phyloP scores from a whole-genome alignment of 1,140 invertebrate species.

The Odontomachus brunneus region DNA sequence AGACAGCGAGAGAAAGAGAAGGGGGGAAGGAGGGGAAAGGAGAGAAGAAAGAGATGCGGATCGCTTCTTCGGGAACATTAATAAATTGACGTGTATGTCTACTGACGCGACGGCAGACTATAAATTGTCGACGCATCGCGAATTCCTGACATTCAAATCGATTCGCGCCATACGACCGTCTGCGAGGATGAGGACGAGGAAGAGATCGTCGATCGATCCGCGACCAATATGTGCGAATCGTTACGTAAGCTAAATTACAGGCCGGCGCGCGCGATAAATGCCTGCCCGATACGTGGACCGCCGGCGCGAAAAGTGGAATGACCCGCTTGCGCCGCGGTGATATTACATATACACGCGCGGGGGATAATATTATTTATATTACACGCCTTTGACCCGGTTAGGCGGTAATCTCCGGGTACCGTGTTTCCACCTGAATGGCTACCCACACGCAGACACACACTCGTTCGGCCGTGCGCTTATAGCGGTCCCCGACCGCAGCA shows the following conservation, averaged over 20 bases:
- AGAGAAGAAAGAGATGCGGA: too few relatives aligned
- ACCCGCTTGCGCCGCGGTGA: conserved; percentile 2
- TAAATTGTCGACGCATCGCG: background rate
- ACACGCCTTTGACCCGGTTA: conserved; percentile 46
- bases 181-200: too few relatives aligned
- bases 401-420: conserved; percentile 39
- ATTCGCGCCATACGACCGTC: background rate
- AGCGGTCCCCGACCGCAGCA: conserved; percentile 53
- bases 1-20: too few relatives aligned
- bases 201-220: conserved; percentile 2
- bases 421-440: conserved; percentile 34
- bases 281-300: background rate
- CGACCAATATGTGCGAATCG: background rate
- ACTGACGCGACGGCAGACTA: too few relatives aligned
- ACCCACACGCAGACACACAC: conserved; percentile 14
- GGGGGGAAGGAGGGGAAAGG: too few relatives aligned
- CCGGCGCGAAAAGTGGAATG: conserved; percentile 32
- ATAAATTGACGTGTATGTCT: too few relatives aligned
- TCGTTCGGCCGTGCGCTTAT: background rate
- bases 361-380: conserved; percentile 43
- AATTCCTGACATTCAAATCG: background rate
- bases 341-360: conserved; percentile 21
- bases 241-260: background rate
- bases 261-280: background rate
- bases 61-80: too few relatives aligned